Base-by-base conservation (phyloP, 2,888 invertebrate species). In the Deilephila porcellus region DNA sequence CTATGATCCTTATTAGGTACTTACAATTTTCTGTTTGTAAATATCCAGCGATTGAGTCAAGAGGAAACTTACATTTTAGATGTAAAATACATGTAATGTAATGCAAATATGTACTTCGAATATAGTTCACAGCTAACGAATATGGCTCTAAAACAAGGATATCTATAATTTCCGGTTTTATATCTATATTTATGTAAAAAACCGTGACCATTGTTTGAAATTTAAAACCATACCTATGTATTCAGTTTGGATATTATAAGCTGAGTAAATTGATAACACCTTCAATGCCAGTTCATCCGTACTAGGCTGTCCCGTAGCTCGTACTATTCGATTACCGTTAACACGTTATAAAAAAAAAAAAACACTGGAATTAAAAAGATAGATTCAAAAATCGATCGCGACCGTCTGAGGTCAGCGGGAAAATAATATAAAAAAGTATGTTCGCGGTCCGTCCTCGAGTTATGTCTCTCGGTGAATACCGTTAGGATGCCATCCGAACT, bases 401-500 rank as follows among this genome's bases (percentile, higher is more conserved):
- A 86, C 85, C 84, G 87, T 80, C 81, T 83, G 86, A 90, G 92
- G 93, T 93, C 93, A 92, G 84, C 84, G 85, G 86, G 88, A 92
- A 93, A 93, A 91, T 88, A 91, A 91, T 80, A 86, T 84, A 92
- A 93, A 93, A 93, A 91, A 84, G 80, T 79, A 82, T 88, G 88
- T 89, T 85, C 89, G 88, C 89, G 80, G 90, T 88, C 92, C 88
- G 90, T 88, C 86, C 85, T 82, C 80, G 84, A 93, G 93, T 91
- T 94, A 93, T 93, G 94, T 92, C 93, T 86, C 89, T 81, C 76
- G 85, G 83, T 85, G 85, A 86, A 90, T 94, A 93, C 94, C 94
- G 94, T 94, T 94, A 94, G 94, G 89, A 94, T 94, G 90, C 93
- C 93, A 87, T 86, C 86, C 83, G 84, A 84, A 85, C 87, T 86